These are phyloP conservation scores for Brachionus plicatilis DNA, from an alignment of 1,140 invertebrate species.

Conservation along the genomic window DNA sequence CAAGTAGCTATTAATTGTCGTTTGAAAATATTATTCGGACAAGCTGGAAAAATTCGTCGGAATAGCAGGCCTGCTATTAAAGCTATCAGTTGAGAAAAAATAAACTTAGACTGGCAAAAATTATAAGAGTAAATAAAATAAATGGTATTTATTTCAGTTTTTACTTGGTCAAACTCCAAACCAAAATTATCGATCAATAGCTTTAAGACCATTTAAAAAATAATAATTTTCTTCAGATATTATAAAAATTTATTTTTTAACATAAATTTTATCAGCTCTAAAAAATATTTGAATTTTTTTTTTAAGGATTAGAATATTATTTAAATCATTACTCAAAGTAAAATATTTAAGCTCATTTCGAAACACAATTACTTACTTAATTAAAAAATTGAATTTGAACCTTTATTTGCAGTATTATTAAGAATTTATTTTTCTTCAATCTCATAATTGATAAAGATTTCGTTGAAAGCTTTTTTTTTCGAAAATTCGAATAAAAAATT, in stretches of 20 bases:
- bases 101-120: background rate
- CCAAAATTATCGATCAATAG: background rate
- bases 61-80: background rate
- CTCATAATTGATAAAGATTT: too few relatives aligned
- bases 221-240: background rate
- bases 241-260: background rate
- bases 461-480: too few relatives aligned
- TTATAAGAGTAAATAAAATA: background rate
- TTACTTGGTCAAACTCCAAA: background rate
- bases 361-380: background rate
- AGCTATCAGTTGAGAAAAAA: conserved; percentile 6
- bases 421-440: too few relatives aligned
- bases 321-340: too few relatives aligned
- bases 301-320: background rate
- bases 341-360: too few relatives aligned
- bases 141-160: background rate
- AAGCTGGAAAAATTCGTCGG: background rate
- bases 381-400: background rate
- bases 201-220: background rate
- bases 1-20: background rate
- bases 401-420: background rate
- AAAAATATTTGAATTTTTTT: background rate
- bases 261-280: background rate
- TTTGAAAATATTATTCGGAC: background rate
- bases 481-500: too few relatives aligned